Conservation (phyloP, 1,140 invertebrate genomes). For the Drosophila teissieri region DNA sequence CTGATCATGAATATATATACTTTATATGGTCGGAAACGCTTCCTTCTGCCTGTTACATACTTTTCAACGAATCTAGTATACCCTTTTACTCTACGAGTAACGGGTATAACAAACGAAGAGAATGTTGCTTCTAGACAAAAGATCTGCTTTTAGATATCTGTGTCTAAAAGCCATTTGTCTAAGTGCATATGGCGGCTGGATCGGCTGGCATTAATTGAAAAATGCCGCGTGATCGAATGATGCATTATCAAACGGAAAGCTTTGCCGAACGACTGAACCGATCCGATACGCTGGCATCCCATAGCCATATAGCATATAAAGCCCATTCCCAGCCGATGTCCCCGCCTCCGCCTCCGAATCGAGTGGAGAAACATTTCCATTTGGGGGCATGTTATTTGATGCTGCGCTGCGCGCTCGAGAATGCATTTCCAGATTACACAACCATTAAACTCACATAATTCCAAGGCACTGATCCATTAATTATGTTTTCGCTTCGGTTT, state of each 20-base stretch:
- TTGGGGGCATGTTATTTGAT: constrained; percentile 50
- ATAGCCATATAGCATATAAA: background rate
- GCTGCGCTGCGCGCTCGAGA: constrained; percentile 18
- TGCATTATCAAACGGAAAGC: constrained; percentile 47
- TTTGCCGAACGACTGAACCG: constrained; percentile 28
- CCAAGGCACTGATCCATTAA: constrained; percentile 62
- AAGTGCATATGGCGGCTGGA: constrained; percentile 21
- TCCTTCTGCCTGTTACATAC: no score
- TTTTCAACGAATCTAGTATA: no score
- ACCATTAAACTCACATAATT: constrained; percentile 46
- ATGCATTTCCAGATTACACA: constrained; percentile 57
- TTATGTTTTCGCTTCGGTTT: constrained; percentile 58
- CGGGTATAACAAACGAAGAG: no score
- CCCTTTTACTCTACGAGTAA: no score
- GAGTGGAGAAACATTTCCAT: constrained; percentile 47
- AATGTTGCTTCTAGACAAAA: background rate
- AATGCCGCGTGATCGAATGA: constrained; percentile 50
- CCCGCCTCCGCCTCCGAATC: constrained; percentile 8
- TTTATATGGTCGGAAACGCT: no score
- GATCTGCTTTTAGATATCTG: background rate
- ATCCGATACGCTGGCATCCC: constrained; percentile 3
- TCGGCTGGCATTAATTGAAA: constrained; percentile 35
- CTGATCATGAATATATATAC: no score
- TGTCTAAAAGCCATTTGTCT: constrained; percentile 1
- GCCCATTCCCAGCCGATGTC: background rate